Conservation (phyloP, 2,797 vertebrate species). For the Oophaga sylvatica region DNA sequence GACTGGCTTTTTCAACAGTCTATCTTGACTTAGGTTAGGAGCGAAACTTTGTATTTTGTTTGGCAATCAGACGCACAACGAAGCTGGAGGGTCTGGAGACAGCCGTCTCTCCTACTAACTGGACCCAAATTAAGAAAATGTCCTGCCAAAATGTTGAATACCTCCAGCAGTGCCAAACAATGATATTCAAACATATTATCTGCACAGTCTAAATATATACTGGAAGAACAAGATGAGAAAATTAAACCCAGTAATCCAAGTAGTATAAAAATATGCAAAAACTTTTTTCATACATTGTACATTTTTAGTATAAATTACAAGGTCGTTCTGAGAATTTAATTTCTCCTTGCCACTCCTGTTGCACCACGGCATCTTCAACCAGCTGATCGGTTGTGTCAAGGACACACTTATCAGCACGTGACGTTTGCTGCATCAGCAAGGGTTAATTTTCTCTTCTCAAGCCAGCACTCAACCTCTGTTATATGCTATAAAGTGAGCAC, state of each 20-base stretch:
- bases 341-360: no score
- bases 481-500: no score
- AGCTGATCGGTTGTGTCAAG: no score
- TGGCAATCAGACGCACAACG: slow-evolving; percentile 23
- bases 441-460: no score
- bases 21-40: neutral
- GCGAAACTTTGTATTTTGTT: slow-evolving; percentile 13
- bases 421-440: no score
- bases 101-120: slow-evolving; percentile 39
- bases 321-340: no score
- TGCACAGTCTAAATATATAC: slow-evolving; percentile 23
- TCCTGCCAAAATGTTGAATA: slow-evolving; percentile 42
- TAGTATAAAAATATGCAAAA: neutral
- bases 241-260: neutral
- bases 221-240: slow-evolving; percentile 2
- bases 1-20: neutral
- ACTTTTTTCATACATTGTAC: neutral
- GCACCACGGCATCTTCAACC: no score
- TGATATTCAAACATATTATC: slow-evolving; percentile 26
- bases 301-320: neutral
- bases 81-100: slow-evolving; percentile 16
- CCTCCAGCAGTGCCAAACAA: slow-evolving; percentile 27
- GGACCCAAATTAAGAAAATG: slow-evolving; percentile 50
- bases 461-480: no score
- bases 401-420: no score